A percentile compares a stretch with the other conserved stretches of the same genome.
These are phyloP conservation scores for Miichthys miiuy DNA, from an alignment of 2,797 vertebrate genomes.

Conservation along the genomic window DNA sequence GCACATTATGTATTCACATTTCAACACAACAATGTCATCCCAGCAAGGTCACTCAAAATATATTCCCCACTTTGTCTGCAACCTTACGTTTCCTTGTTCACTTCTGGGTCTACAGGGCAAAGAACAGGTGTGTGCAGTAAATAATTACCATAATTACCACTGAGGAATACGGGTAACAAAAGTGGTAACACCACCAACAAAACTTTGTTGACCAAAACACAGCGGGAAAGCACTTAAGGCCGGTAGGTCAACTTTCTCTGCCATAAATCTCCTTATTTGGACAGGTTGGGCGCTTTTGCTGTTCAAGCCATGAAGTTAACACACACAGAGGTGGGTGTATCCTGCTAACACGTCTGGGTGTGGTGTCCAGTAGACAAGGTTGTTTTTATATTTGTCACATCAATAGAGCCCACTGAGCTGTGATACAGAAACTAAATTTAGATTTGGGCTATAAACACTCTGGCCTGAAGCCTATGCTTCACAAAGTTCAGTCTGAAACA, in stretches of 20 bases:
- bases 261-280: slow-evolving; percentile 64
- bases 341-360: slow-evolving; percentile 70
- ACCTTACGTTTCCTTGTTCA: slow-evolving; percentile 22
- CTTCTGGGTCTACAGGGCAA: slow-evolving; percentile 3
- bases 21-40: neutral
- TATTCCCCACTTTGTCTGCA: neutral
- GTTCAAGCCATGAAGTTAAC: slow-evolving; percentile 65
- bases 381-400: slow-evolving; percentile 77
- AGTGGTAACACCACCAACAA: slow-evolving; percentile 1
- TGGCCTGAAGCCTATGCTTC: slow-evolving; percentile 33
- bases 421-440: slow-evolving; percentile 77
- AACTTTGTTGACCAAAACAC: slow-evolving; percentile 22
- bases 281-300: slow-evolving; percentile 31
- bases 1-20: neutral
- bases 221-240: neutral
- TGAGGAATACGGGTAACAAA: neutral
- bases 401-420: slow-evolving; percentile 66
- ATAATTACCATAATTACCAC: neutral
- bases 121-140: slow-evolving; percentile 3
- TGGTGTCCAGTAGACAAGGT: slow-evolving; percentile 73
- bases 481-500: slow-evolving; percentile 8
- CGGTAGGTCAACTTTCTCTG: neutral
- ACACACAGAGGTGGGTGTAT: slow-evolving; percentile 54
- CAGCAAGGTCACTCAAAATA: neutral
- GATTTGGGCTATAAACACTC: slow-evolving; percentile 54